Conservation (phyloP, 2,113 vertebrate species). For the Speoplatyrhinus poulsoni region DNA sequence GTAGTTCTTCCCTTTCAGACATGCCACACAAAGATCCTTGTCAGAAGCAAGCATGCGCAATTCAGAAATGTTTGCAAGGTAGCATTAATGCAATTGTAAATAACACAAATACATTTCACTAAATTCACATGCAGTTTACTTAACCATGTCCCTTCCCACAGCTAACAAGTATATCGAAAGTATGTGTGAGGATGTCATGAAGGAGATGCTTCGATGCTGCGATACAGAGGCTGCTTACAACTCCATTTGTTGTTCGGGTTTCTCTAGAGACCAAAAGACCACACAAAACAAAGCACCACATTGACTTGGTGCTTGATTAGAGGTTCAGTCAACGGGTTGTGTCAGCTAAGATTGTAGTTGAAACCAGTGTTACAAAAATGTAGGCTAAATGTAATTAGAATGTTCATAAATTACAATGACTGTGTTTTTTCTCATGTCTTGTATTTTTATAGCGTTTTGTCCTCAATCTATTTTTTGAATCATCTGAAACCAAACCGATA, state of each 20-base stretch:
- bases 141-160: conserved; percentile 16
- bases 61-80: conserved; percentile 73
- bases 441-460: too few relatives aligned
- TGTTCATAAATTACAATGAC: too few relatives aligned
- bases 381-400: too few relatives aligned
- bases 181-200: conserved; percentile 63
- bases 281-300: conserved; percentile 15
- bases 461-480: too few relatives aligned
- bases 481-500: too few relatives aligned
- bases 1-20: not conserved
- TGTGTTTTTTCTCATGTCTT: too few relatives aligned
- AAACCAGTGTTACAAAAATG: too few relatives aligned
- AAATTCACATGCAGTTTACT: not conserved
- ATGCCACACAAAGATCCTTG: conserved; percentile 71
- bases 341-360: too few relatives aligned
- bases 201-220: conserved; percentile 66
- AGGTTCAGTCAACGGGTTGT: too few relatives aligned
- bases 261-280: conserved; percentile 43
- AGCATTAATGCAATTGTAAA: not conserved
- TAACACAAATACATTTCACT: not conserved
- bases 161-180: conserved; percentile 67
- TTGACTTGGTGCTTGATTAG: not conserved
- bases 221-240: conserved; percentile 10
- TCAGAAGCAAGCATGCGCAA: conserved; percentile 69
- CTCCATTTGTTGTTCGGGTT: conserved; percentile 69